A percentile compares a stretch with the other conserved stretches of the same genome.
phyloP scores from a whole-genome alignment of 2,888 invertebrate species.

The Oegoconia quadripuncta region DNA sequence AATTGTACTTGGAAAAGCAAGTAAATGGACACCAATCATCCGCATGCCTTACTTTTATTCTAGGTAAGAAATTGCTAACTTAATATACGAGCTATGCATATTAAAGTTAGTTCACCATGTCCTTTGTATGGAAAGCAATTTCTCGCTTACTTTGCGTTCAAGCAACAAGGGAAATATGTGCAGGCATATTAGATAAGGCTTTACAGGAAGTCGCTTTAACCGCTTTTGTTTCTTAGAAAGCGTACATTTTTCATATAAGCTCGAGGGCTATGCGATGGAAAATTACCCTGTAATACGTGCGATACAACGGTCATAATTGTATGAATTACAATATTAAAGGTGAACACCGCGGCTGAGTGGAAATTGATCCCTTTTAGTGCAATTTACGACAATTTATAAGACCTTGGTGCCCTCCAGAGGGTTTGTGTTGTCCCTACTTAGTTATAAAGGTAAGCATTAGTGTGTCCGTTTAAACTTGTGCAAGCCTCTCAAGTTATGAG shows the following conservation, averaged over 20 bases:
- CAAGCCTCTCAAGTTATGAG: no score
- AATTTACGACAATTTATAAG: constrained; percentile 45
- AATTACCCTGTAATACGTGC: constrained; percentile 51
- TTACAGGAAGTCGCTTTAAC: constrained; percentile 59
- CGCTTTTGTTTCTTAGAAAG: constrained; percentile 66
- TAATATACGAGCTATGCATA: constrained; percentile 11
- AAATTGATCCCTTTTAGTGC: constrained; percentile 51
- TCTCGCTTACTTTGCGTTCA: constrained; percentile 67
- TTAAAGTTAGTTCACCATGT: constrained; percentile 24
- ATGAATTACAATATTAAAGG: constrained; percentile 38
- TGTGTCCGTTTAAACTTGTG: constrained; percentile 14
- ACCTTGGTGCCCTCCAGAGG: constrained; percentile 28
- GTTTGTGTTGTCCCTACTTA: constrained; percentile 23
- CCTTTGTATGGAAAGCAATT: constrained; percentile 63
- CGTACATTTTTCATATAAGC: constrained; percentile 57
- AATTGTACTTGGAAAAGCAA: no score
- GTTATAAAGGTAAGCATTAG: constrained; percentile 16
- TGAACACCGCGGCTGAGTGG: constrained; percentile 29
- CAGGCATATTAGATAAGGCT: constrained; percentile 62
- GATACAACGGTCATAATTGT: constrained; percentile 49
- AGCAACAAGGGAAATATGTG: constrained; percentile 56
- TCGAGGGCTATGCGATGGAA: constrained; percentile 41
- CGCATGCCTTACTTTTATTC: background rate
- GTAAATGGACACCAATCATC: no score
- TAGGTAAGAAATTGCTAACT: constrained; percentile 2